A percentile compares a stretch with the other conserved stretches of the same genome.
phyloP scores from a whole-genome alignment of 2,888 invertebrate genomes.

The Bembecia ichneumoniformis region DNA sequence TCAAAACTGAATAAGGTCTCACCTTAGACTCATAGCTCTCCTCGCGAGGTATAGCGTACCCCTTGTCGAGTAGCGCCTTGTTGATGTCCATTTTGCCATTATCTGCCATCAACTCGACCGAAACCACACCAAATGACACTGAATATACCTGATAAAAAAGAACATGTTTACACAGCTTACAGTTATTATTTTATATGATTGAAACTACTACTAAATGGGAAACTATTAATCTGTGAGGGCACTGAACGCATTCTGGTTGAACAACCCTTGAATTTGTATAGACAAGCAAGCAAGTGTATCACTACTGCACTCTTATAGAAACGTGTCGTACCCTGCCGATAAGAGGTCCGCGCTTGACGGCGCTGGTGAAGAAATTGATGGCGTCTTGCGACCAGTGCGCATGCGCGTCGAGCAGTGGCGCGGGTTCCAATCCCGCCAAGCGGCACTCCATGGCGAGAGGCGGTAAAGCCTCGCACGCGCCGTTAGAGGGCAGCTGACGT shows the following conservation, averaged over 20 bases:
- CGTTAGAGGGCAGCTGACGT: slow-evolving; percentile 36
- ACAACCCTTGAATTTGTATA: too few species aligned
- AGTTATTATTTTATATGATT: too few species aligned
- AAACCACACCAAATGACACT: slow-evolving; percentile 81
- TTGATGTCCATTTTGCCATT: slow-evolving; percentile 70
- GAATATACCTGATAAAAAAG: slow-evolving; percentile 81
- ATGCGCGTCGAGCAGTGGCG: slow-evolving; percentile 68
- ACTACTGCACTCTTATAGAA: too few species aligned
- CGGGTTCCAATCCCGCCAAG: slow-evolving; percentile 79
- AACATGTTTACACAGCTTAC: too few species aligned
- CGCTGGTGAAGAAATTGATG: slow-evolving; percentile 46
- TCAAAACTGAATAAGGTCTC: slow-evolving; percentile 4
- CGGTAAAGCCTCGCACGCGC: slow-evolving; percentile 39
- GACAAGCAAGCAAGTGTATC: background rate
- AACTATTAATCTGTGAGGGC: too few species aligned
- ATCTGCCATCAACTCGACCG: slow-evolving; percentile 73
- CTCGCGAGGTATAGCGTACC: slow-evolving; percentile 77
- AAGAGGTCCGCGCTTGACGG: slow-evolving; percentile 37
- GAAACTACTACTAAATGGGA: too few species aligned
- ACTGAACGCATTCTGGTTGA: too few species aligned
- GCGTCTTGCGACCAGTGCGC: slow-evolving; percentile 76
- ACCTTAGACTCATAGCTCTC: slow-evolving; percentile 86
- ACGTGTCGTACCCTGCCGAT: slow-evolving; percentile 51
- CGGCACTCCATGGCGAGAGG: slow-evolving; percentile 81
- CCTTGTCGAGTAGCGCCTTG: slow-evolving; percentile 73